Base-by-base conservation (phyloP, 2,888 invertebrate genomes). In the Hecatera dysodea region DNA sequence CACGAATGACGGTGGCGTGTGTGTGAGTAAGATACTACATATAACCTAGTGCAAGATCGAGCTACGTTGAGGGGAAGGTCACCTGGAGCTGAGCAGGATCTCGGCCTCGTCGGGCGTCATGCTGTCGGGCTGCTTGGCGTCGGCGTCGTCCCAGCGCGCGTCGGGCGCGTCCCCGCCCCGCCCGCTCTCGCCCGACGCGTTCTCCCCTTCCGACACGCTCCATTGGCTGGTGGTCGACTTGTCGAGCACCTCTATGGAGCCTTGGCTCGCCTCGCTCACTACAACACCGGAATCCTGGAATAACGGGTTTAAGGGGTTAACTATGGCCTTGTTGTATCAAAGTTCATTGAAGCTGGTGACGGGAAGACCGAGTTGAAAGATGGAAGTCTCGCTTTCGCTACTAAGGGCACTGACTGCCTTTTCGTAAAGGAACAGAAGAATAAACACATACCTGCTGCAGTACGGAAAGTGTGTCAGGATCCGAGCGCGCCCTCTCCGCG, bases 41-140 rank as follows among this genome's bases (percentile, higher is more conserved):
- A n/a, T 33, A 66, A 33, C 12, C 11, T 36, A 53, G 27, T 81
- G 66, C 48, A 69, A 27, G 17, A 57, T 56, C 3, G 27, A 52
- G 60, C 27, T 29, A 27, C 11, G 12, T 11, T 15, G 22, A 22
- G 0, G 11, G 11, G 27, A 8, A 9, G 48, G 19, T 83, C 93
- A 98, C 98, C 98, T 98, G 88, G 98, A 97, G 93, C 98, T 98
- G 88, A 98, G 97, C 90, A 98, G 96, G 94, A 98, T 97, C 92
- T 98, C 98, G 19, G 98, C 98, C 93, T 98, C 98, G 89, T 98
- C 98, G 66, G 98, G 97, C 82, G 98, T 98, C 98, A 90, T 97
- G 90, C 92, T 96, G 94, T 91, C 96, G 83, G 92, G 96, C 90
- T 95, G 95, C 84, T 95, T 95, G 87, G 85, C 85, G 87, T 90